Percentiles rank a stretch among this genome's conserved stretches.
These are phyloP conservation scores for Drosophila navojoa DNA, from an alignment of 1,140 invertebrate genomes.

Conservation along the genomic window DNA sequence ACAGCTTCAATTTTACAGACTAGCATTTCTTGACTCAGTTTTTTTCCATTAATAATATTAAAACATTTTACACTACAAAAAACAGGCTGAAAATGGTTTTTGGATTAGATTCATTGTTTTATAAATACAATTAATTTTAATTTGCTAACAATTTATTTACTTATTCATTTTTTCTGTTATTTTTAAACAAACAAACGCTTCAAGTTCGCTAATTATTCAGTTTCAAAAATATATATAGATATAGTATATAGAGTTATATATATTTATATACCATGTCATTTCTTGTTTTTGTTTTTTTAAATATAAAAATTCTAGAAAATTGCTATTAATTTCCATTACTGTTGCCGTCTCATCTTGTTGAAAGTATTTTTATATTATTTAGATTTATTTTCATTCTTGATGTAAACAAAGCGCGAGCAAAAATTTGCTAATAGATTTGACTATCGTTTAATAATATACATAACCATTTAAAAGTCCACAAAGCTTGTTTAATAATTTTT, in stretches of 20 bases:
- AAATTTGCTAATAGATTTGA: conserved; percentile 83
- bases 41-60: conserved; percentile 60
- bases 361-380: conserved; percentile 23
- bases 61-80: conserved; percentile 68
- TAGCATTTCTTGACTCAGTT: conserved; percentile 70
- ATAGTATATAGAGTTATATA: conserved; percentile 49
- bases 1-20: conserved; percentile 46
- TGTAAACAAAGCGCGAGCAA: conserved; percentile 81
- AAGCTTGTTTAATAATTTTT: conserved; percentile 51
- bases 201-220: conserved; percentile 63
- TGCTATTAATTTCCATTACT: conserved; percentile 66
- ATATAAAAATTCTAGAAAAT: conserved; percentile 83
- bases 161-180: background rate
- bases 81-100: conserved; percentile 60
- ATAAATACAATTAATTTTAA: conserved; percentile 57
- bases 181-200: conserved; percentile 55
- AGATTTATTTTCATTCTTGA: conserved; percentile 32
- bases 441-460: conserved; percentile 64
- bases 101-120: conserved; percentile 51
- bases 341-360: background rate
- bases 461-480: conserved; percentile 64
- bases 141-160: conserved; percentile 42
- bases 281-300: conserved; percentile 48
- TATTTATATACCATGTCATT: conserved; percentile 37
- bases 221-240: conserved; percentile 58